Base-by-base conservation (phyloP, 2,113 vertebrate genomes). In the Catagonus wagneri region DNA sequence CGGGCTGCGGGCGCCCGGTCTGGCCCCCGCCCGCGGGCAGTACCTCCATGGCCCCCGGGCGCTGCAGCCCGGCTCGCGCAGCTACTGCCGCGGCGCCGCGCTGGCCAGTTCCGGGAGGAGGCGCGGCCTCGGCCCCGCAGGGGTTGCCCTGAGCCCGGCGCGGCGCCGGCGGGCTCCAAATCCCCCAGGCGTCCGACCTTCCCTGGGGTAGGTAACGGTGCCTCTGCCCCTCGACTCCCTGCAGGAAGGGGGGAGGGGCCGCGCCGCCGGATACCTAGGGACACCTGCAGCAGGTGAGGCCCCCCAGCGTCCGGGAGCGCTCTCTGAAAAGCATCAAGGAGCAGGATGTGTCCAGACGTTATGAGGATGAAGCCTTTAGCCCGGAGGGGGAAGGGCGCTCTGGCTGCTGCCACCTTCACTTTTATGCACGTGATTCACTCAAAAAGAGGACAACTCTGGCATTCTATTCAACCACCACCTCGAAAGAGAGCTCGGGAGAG, bases 41-140 rank as follows among this genome's bases (percentile, higher is more conserved):
- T 20, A 10, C 54, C 58, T 95, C 91, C 89, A 97, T 95, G 71
- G 78, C 89, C 98, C 98, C 50, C 1, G 27, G n/a, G n/a, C 29
- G 19, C 71, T 2, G 23, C 89, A 36, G 32, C 61, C 44, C 3
- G 10, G 69, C 69, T 7, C 93, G 0, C 61, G 20, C 84, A 11
- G 50, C 92, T 16, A 65, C 27, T 61, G 74, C 11, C 52, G 78
- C 19, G 0, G 68, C 4, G 95, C 97, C 34, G 3, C 87, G 90
- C 89, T 36, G 2, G 74, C 39, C 85, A 85, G 97, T 91, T 96
- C 96, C 96, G 96, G 95, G 95, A 95, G 96, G 92, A 39, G 96
- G 81, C 80, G 93, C 87, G 96, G 52, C 72, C 69, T n/a, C 34
- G 1, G 7, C 44, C n/a, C 32, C 14, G 7, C 60, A 13, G 8